phyloP scores from a whole-genome alignment of 2,888 invertebrate genomes.

The Acutogordius australiensis region DNA sequence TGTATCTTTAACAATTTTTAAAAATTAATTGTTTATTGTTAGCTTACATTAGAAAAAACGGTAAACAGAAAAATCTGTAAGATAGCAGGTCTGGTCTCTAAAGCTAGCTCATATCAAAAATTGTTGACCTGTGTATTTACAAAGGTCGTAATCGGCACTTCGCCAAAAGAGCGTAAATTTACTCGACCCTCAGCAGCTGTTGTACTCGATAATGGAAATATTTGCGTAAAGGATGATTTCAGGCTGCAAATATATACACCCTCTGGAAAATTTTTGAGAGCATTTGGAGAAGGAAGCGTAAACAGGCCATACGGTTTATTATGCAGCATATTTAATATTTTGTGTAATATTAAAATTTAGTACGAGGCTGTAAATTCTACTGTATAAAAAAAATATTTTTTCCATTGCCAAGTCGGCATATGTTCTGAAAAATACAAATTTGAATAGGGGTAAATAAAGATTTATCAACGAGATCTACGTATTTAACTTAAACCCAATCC shows the following conservation, averaged over 20 bases:
- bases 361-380: neutral
- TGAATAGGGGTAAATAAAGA: too few relatives aligned
- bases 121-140: too few relatives aligned
- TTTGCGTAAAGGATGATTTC: constrained; percentile 10
- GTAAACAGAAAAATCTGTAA: too few relatives aligned
- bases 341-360: neutral
- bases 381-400: neutral
- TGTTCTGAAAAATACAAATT: too few relatives aligned
- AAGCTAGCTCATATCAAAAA: too few relatives aligned
- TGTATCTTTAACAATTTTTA: too few relatives aligned
- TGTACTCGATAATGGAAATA: neutral
- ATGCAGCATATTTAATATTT: too few relatives aligned
- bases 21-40: too few relatives aligned
- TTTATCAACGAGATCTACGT: too few relatives aligned
- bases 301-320: constrained; percentile 9
- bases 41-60: neutral
- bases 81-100: too few relatives aligned
- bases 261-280: neutral
- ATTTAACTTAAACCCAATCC: too few relatives aligned
- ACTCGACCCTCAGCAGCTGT: constrained; percentile 6
- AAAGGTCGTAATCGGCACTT: constrained; percentile 8
- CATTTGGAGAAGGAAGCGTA: neutral
- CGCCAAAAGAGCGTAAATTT: neutral
- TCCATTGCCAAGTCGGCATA: too few relatives aligned
- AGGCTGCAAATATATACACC: constrained; percentile 3